Percentiles rank a stretch among this genome's conserved stretches.
Evolutionary conservation across 1,140 invertebrate genomes (phyloP).

Genomic region (Caenorhabditis latens): DNA sequence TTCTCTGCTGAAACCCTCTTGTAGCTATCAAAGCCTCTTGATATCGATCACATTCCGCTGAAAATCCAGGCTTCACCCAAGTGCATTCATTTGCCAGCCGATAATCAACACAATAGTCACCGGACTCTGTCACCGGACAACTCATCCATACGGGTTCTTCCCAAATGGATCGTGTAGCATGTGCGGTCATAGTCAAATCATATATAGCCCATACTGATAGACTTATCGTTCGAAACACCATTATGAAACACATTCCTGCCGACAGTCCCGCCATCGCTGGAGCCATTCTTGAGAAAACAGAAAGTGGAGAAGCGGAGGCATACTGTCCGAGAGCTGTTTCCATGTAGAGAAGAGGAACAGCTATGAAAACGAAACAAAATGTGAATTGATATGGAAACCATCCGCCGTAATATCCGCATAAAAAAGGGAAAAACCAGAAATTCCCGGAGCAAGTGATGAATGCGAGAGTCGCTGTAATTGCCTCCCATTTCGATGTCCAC

Average conservation of each 20-base stretch:
- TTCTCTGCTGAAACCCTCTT: slow-evolving; percentile 24
- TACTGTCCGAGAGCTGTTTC: slow-evolving; percentile 52
- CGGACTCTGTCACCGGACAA: not conserved
- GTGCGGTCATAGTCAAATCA: not conserved
- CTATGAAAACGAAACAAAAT: slow-evolving; percentile 15
- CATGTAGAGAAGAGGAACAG: slow-evolving; percentile 37
- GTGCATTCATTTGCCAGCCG: not conserved
- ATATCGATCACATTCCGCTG: not conserved
- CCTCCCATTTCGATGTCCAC: slow-evolving; percentile 45
- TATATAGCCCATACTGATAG: slow-evolving; percentile 20
- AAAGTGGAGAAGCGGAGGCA: slow-evolving; percentile 39
- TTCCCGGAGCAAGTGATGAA: slow-evolving; percentile 17
- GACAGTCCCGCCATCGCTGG: slow-evolving; percentile 26
- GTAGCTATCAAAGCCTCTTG: slow-evolving; percentile 14
- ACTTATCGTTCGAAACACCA: slow-evolving; percentile 23
- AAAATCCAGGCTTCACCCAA: not conserved
- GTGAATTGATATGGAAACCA: slow-evolving; percentile 43
- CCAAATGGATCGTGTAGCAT: not conserved
- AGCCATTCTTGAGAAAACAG: slow-evolving; percentile 39
- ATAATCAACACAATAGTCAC: slow-evolving; percentile 13
- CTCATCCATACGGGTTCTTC: not conserved
- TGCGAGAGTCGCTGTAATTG: slow-evolving; percentile 1
- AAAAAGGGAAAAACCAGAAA: slow-evolving; percentile 13
- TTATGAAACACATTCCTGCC: slow-evolving; percentile 41
- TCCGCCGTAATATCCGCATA: slow-evolving; percentile 27